A percentile compares a stretch with the other conserved stretches of the same genome.
These are phyloP conservation scores for Catharus ustulatus DNA, from an alignment of 2,797 vertebrate species.

Conservation along the genomic window DNA sequence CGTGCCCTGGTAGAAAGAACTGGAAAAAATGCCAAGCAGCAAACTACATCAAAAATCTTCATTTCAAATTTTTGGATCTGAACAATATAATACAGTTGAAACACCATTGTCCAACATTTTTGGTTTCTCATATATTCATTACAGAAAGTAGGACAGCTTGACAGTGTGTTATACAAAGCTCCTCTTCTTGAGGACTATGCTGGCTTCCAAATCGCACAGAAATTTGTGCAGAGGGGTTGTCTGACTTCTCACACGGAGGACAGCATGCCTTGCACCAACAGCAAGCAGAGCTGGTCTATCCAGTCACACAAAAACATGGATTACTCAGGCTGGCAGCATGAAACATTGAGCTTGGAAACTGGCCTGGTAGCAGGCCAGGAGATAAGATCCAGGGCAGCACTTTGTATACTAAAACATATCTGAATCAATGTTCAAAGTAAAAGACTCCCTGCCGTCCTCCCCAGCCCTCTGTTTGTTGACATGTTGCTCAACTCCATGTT, in stretches of 20 bases:
- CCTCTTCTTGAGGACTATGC: neutral
- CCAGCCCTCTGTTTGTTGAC: neutral
- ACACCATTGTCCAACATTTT: neutral
- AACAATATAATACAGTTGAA: neutral
- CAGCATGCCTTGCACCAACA: neutral
- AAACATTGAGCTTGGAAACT: neutral
- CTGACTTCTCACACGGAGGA: neutral
- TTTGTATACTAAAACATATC: neutral
- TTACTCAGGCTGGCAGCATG: neutral
- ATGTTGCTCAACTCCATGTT: neutral
- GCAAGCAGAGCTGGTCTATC: neutral
- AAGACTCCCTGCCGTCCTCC: neutral
- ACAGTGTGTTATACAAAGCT: neutral
- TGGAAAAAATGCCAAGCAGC: neutral
- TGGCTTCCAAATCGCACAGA: neutral
- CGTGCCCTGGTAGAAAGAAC: neutral
- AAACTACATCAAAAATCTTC: neutral
- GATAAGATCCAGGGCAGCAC: neutral
- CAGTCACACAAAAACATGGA: neutral
- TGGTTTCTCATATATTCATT: neutral
- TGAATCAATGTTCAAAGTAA: neutral
- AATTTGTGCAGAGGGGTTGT: neutral
- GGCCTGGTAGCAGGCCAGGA: slow-evolving; percentile 23
- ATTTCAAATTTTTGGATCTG: neutral
- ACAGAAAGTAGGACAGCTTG: neutral